Percentiles rank a stretch among this genome's conserved stretches.
phyloP scores from a whole-genome alignment of 1,140 invertebrate genomes.

The Drosophila mayri region DNA sequence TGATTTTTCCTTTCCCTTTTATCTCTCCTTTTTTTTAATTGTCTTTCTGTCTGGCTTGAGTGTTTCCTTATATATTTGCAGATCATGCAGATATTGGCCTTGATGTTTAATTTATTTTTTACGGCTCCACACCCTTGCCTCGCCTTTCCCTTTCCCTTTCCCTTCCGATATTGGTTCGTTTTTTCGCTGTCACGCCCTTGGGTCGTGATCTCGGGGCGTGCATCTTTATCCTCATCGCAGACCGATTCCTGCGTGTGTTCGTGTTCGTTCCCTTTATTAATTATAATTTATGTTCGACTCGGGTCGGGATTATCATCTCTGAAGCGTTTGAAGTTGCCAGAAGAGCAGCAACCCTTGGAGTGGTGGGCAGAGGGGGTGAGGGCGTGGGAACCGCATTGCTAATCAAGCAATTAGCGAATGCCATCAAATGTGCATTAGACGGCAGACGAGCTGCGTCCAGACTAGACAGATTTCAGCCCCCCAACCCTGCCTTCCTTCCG shows the following conservation, averaged over 20 bases:
- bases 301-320: conserved; percentile 56
- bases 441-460: conserved; percentile 24
- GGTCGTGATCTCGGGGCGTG: conserved; percentile 42
- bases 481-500: neutral
- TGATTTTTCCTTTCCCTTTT: neutral
- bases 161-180: conserved; percentile 25
- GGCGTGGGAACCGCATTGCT: conserved; percentile 73
- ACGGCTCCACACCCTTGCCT: conserved; percentile 9
- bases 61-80: conserved; percentile 25
- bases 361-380: conserved; percentile 34
- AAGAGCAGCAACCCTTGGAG: conserved; percentile 10
- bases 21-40: neutral
- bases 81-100: conserved; percentile 33
- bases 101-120: conserved; percentile 39
- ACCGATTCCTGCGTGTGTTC: conserved; percentile 12
- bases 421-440: conserved; percentile 80
- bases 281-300: conserved; percentile 77
- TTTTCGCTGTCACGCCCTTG: conserved; percentile 56
- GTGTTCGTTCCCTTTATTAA: conserved; percentile 65
- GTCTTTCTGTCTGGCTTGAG: conserved; percentile 11
- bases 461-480: conserved; percentile 19
- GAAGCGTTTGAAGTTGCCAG: conserved; percentile 38
- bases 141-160: neutral
- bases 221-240: conserved; percentile 17
- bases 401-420: conserved; percentile 81